Conservation (phyloP, 2,888 invertebrate species). For the Trilocha varians region DNA sequence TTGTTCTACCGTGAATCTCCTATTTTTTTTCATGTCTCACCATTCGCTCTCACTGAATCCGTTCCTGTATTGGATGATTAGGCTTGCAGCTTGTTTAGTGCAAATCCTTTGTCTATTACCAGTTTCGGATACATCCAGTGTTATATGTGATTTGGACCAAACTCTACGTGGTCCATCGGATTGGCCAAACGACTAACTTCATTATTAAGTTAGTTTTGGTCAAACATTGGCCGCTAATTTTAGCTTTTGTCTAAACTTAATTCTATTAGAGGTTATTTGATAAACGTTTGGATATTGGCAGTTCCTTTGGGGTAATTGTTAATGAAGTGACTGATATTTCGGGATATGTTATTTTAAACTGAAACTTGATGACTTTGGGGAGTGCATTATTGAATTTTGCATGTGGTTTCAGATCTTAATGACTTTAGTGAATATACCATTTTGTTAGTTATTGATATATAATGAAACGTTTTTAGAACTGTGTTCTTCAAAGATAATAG, state of each 20-base stretch:
- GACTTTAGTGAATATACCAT: no score
- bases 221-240: constrained; percentile 5
- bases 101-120: constrained; percentile 52
- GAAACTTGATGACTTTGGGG: background rate
- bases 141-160: constrained; percentile 41
- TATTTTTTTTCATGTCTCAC: background rate
- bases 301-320: background rate
- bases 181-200: constrained; percentile 17
- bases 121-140: constrained; percentile 24
- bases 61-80: constrained; percentile 31
- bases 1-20: background rate
- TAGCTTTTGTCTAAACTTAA: constrained; percentile 1
- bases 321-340: background rate
- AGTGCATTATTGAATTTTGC: no score
- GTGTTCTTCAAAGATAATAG: no score
- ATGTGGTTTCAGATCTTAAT: no score
- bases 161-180: constrained; percentile 32
- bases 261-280: background rate
- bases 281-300: background rate
- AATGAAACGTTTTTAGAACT: no score
- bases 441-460: no score
- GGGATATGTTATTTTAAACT: background rate
- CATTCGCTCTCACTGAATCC: constrained; percentile 1
- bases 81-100: constrained; percentile 37
- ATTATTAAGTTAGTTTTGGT: constrained; percentile 6